Conservation (phyloP, 2,797 vertebrate species). For the Thripadectes ignobilis region DNA sequence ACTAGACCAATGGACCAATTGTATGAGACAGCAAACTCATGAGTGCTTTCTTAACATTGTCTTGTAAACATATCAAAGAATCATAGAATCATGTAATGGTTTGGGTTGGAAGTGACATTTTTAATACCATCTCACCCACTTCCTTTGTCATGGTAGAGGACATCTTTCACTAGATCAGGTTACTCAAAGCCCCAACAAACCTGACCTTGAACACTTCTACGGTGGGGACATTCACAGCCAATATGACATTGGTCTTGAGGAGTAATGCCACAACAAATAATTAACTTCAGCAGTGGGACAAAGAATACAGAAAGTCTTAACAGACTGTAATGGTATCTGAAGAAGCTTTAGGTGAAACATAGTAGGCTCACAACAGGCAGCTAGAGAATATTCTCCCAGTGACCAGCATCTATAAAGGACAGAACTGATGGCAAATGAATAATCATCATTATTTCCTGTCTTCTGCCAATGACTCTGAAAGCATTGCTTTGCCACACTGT, state of each 20-base stretch:
- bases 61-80: background rate
- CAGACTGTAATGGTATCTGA: background rate
- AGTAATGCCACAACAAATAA: background rate
- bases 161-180: background rate
- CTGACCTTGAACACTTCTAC: background rate
- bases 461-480: background rate
- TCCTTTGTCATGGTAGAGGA: accelerated
- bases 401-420: background rate
- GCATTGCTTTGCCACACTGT: background rate
- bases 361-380: background rate
- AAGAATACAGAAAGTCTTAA: background rate
- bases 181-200: background rate
- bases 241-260: background rate
- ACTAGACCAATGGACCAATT: background rate
- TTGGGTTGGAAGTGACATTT: background rate
- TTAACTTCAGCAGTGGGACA: background rate
- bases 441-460: background rate
- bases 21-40: background rate
- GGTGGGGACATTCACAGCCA: background rate
- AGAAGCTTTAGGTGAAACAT: background rate
- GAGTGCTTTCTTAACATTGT: background rate
- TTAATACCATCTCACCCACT: background rate
- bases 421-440: background rate
- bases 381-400: background rate
- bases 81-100: background rate